Evolutionary conservation across 2,888 invertebrate genomes (phyloP), one percentile per base, ranked within the genome.

Genomic region (Eustalomyia histrio): DNA sequence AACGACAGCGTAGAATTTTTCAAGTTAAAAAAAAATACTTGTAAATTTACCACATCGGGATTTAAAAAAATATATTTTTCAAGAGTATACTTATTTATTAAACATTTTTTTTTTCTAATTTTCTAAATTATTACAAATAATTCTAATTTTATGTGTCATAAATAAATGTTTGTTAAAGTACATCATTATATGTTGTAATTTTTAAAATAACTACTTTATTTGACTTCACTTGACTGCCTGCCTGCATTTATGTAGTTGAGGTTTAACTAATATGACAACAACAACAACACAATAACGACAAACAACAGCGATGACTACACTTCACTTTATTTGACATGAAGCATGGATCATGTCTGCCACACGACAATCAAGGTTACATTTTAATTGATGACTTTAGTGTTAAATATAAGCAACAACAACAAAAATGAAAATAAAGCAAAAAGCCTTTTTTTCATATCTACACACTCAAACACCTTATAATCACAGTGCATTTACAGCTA

Each of bases 321-420:
- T 78, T 78, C 60, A 75, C 69, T 63, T 81, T 71, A 81, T 69
- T 78, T 76, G 81, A 78, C 69, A 74, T 74, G 57, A 81, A 75
- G 81, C 71, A 81, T 68, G 68, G 69, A 79, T 79, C 68, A 79
- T 69, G 79, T 76, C 79, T 73, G 82, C 82, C 82, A 82, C 82
- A 82, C 82, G 79, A 79, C 72, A 79, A 69, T 76, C 79, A 82
- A 82, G 79, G 82, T 76, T 73, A 53, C 12, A 35, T 43, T 73
- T 71, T 76, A 75, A 78, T 83, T 80, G 76, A 78, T 80, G 80
- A 72, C 67, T 83, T 64, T 72, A 75, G 71, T 81, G 81, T 78
- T 65, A 69, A 75, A 74, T 74, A 50, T 29, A 6, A 29, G 29
- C 29, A 29, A 29, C 4, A 29, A 29, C 29, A 29, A 29, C 29